Percentiles rank a stretch among this genome's conserved stretches.
These are phyloP conservation scores for Fopius arisanus DNA, from an alignment of 1,140 invertebrate species.

Conservation along the genomic window DNA sequence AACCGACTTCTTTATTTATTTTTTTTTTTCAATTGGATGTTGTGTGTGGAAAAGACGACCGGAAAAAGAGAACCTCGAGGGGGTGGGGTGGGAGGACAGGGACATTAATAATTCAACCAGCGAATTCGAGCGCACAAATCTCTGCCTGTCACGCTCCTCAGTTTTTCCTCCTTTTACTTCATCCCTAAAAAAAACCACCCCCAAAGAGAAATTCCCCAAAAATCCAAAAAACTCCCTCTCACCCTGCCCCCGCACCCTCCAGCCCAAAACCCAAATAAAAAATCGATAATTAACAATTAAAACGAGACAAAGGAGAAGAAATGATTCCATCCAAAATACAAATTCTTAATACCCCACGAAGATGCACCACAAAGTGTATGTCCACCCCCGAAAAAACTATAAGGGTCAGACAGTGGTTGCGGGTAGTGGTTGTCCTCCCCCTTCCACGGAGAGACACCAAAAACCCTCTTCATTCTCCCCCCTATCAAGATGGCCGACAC, in stretches of 20 bases:
- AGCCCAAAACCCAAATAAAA: too few relatives aligned
- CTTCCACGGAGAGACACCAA: constrained; percentile 18
- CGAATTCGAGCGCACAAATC: constrained; percentile 39
- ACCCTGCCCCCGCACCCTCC: too few relatives aligned
- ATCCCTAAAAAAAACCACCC: background rate
- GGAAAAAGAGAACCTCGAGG: constrained; percentile 27
- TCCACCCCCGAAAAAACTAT: constrained; percentile 24
- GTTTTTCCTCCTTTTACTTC: constrained; percentile 14
- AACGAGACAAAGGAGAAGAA: background rate
- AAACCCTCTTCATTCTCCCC: background rate
- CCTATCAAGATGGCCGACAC: constrained; percentile 56
- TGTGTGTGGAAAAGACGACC: constrained; percentile 13
- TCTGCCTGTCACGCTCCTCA: constrained; percentile 24
- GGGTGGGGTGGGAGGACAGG: constrained; percentile 36
- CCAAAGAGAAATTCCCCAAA: background rate
- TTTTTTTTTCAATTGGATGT: background rate
- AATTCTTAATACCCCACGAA: background rate
- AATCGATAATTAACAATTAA: too few relatives aligned
- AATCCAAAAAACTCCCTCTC: too few relatives aligned
- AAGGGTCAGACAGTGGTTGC: constrained; percentile 49
- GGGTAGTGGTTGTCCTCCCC: constrained; percentile 51
- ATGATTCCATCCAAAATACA: background rate
- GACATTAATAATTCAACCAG: constrained; percentile 34
- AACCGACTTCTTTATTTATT: constrained; percentile 10
- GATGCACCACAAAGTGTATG: background rate